These are phyloP conservation scores for Sitta europaea DNA, from an alignment of 2,113 vertebrate genomes.

Conservation along the genomic window DNA sequence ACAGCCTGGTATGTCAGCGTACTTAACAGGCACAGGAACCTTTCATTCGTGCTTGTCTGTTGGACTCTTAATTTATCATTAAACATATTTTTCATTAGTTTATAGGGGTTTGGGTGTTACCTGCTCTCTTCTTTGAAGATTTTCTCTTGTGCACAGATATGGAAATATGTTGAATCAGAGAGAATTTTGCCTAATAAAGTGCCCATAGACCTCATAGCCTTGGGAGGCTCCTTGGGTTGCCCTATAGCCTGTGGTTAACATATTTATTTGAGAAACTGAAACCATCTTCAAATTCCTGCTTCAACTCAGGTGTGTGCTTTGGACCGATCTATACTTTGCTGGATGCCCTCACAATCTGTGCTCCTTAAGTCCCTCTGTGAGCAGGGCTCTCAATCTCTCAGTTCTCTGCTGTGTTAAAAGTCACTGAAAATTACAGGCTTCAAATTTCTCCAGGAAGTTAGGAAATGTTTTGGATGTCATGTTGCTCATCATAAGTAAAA, in stretches of 20 bases:
- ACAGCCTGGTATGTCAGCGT: neutral
- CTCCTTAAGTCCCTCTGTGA: neutral
- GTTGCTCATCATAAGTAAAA: constrained; percentile 2
- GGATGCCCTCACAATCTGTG: neutral
- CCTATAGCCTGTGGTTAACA: neutral
- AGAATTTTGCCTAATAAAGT: accelerated
- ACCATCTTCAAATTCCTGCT: neutral
- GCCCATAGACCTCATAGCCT: neutral
- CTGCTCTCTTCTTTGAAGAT: neutral
- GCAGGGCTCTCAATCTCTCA: neutral
- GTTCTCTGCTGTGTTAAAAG: neutral
- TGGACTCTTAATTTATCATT: neutral
- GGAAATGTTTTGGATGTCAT: constrained; percentile 16
- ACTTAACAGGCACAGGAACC: neutral
- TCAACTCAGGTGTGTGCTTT: neutral
- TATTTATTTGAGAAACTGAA: neutral
- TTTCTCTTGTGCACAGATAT: neutral
- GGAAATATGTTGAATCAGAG: neutral
- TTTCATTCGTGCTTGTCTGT: neutral
- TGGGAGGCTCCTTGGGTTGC: neutral
- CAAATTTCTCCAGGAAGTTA: constrained; percentile 25
- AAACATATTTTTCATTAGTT: neutral
- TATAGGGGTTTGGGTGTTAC: neutral
- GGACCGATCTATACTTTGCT: neutral
- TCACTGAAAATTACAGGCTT: constrained; percentile 15